phyloP scores from a whole-genome alignment of 2,888 invertebrate species.

The Drosophila tripunctata region DNA sequence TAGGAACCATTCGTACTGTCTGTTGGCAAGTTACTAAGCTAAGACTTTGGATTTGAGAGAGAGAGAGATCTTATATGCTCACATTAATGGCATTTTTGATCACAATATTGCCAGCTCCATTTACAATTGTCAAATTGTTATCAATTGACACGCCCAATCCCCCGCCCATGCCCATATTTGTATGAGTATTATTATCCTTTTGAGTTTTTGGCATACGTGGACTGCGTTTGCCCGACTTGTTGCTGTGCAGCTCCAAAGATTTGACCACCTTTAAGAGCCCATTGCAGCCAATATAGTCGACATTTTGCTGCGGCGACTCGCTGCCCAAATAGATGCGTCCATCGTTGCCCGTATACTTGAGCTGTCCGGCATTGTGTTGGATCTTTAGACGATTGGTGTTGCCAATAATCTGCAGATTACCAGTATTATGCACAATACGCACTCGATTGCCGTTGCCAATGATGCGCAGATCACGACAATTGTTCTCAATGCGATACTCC shows the following conservation, averaged over 20 bases:
- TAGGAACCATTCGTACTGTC: conserved; percentile 57
- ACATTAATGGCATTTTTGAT: conserved; percentile 81
- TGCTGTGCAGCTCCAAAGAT: conserved; percentile 57
- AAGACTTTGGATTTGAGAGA: conserved; percentile 36
- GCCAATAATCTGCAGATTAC: conserved; percentile 81
- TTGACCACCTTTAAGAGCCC: conserved; percentile 82
- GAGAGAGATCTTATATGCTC: conserved; percentile 57
- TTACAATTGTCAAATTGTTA: conserved; percentile 72
- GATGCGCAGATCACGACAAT: conserved; percentile 78
- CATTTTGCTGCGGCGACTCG: conserved; percentile 76
- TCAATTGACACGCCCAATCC: conserved; percentile 56
- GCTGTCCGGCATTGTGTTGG: conserved; percentile 74
- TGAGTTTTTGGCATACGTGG: neutral
- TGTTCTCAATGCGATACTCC: conserved; percentile 82
- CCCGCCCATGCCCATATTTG: no score
- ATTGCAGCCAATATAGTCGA: conserved; percentile 83
- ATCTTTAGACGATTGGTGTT: conserved; percentile 82
- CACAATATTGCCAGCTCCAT: conserved; percentile 76
- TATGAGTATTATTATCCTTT: neutral
- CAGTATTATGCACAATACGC: conserved; percentile 78
- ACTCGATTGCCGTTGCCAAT: conserved; percentile 83
- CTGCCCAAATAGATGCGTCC: conserved; percentile 82
- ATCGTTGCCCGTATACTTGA: conserved; percentile 83
- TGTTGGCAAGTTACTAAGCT: conserved; percentile 40
- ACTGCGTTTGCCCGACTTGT: conserved; percentile 30